Percentiles rank a stretch among this genome's conserved stretches.
Evolutionary conservation across 1,140 invertebrate species (phyloP).

Genomic region (Eupeodes corollae): DNA sequence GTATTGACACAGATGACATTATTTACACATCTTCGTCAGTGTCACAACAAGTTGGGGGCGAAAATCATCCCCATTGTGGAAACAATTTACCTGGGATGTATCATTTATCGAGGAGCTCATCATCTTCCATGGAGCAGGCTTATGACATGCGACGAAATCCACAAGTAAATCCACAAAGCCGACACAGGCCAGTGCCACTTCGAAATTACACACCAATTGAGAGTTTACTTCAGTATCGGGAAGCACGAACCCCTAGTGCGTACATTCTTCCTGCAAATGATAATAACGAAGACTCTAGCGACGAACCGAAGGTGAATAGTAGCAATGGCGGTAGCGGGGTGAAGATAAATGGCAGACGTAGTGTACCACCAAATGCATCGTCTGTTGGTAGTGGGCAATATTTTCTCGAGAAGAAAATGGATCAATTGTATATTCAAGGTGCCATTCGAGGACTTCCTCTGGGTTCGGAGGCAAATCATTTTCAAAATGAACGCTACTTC

Average conservation of each 20-base stretch:
- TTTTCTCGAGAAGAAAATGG: conserved; percentile 35
- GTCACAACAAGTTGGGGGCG: conserved; percentile 2
- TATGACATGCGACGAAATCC: no score
- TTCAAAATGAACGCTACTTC: conserved; percentile 33
- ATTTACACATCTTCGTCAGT: conserved; percentile 8
- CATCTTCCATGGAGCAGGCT: conserved; percentile 11
- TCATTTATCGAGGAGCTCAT: conserved; percentile 21
- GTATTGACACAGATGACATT: conserved; percentile 17
- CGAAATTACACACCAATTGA: conserved; percentile 28
- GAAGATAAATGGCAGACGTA: conserved; percentile 13
- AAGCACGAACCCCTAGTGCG: conserved; percentile 9
- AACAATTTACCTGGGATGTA: conserved; percentile 11
- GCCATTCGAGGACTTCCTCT: conserved; percentile 25
- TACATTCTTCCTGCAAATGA: conserved; percentile 27
- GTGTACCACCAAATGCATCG: conserved; percentile 15
- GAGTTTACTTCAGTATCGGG: conserved; percentile 19
- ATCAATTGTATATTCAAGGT: conserved; percentile 24
- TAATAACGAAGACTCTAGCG: conserved; percentile 27
- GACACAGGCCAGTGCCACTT: conserved; percentile 11
- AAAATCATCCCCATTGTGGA: neutral
- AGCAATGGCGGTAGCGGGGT: conserved; percentile 6
- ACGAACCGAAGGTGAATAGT: conserved; percentile 16
- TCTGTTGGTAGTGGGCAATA: conserved; percentile 21
- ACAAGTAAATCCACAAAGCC: neutral
- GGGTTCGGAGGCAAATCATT: conserved; percentile 31